Evolutionary conservation across 2,888 invertebrate species (phyloP), one percentile per base, ranked within the genome.

Genomic region (Lucinisca nassula): DNA sequence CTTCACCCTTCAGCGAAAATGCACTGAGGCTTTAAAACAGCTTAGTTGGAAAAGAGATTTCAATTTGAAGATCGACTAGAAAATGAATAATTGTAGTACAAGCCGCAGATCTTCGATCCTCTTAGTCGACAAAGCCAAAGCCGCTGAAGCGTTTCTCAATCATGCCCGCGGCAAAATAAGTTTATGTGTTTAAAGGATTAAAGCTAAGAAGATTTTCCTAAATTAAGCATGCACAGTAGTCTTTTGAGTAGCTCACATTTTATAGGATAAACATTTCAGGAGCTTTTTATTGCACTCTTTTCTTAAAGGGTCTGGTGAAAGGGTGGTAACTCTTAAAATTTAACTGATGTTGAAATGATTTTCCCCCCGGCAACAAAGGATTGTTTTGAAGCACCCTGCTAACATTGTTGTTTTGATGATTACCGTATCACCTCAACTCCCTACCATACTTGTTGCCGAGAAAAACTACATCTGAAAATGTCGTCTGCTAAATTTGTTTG

Each of bases 111-210:
- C 67, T 35, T 17, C 27, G 24, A 67, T 67, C 67, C 17, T 67
- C 67, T 67, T 67, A 67, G 3, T 35, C 12, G 17, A 17, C 12
- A 67, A 32, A 6, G 67, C 6, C 24, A 67, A 67, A 67, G 67
- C 67, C 67, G 67, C 30, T 67, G 67, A 35, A 67, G 67, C 67
- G 67, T 67, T 67, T 67, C 67, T 35, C 67, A 35, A 67, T 67
- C 67, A 67, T 67, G 67, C 67, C 35, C 67, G 24, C 32, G 67
- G 67, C 67, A 32, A 67, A 67, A 67, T 67, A 67, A 67, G 67
- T 67, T 67, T 67, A 67, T 67, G 67, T 67, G 67, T 67, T 67
- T 67, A 67, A 67, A 67, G 67, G 67, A 67, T 67, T 67, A 67
- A 35, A 24, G 24, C 24, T 67, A 67, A 67, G 67, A 67, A 67